These are phyloP conservation scores for Diachasmimorpha longicaudata DNA, from an alignment of 1,140 invertebrate species.

Conservation along the genomic window DNA sequence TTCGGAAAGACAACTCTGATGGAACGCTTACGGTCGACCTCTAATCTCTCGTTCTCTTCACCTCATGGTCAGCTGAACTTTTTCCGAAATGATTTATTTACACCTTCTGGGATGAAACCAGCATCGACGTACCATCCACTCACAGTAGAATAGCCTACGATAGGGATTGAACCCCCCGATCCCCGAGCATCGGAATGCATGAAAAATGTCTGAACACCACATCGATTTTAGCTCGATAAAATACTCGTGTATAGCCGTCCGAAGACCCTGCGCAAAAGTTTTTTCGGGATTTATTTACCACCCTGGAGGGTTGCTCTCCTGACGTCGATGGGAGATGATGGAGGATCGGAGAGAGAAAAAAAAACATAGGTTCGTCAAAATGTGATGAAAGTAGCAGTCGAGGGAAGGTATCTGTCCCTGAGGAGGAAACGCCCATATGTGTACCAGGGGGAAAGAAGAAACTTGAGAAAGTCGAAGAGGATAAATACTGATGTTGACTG, in stretches of 20 bases:
- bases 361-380: background rate
- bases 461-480: no score
- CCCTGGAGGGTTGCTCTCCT: background rate
- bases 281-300: background rate
- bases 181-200: background rate
- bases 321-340: background rate
- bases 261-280: background rate
- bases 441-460: no score
- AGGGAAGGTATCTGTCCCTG: background rate
- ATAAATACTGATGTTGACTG: no score
- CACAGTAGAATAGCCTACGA: no score
- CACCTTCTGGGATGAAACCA: background rate
- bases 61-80: no score
- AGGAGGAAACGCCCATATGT: no score
- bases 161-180: background rate
- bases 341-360: background rate
- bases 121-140: background rate
- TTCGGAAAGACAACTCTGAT: no score
- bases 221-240: background rate
- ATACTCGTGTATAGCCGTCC: background rate
- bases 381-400: background rate
- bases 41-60: no score
- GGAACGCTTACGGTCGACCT: no score
- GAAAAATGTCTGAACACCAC: background rate
- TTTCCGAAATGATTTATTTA: no score